phyloP scores from a whole-genome alignment of 2,113 vertebrate species.

The Grammomys dolichurus region DNA sequence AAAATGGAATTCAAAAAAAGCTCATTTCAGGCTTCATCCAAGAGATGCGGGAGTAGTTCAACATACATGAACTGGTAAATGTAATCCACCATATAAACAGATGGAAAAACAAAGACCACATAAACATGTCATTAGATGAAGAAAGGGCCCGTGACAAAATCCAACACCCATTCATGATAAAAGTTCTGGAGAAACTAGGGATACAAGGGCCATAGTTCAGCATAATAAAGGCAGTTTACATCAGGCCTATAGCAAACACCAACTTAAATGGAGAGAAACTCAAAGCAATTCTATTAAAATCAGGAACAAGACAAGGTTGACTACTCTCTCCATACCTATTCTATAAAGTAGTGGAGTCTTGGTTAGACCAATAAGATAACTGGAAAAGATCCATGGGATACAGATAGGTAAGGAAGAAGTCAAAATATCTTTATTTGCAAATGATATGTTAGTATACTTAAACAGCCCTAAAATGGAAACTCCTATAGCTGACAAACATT shows the following conservation, averaged over 20 bases:
- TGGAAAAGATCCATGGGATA: neutral
- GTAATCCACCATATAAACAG: neutral
- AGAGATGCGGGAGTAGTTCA: neutral
- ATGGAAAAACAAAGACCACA: neutral
- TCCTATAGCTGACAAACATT: neutral
- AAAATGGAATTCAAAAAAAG: neutral
- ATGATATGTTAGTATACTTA: neutral
- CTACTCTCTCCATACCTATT: neutral
- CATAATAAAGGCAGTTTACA: neutral
- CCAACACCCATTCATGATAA: neutral
- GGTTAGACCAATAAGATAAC: neutral
- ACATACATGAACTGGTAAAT: neutral
- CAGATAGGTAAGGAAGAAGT: neutral
- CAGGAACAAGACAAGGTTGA: neutral
- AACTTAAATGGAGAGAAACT: neutral
- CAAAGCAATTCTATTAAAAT: neutral
- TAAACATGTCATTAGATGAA: neutral
- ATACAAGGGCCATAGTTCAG: neutral
- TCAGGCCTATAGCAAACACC: neutral
- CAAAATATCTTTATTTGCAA: neutral
- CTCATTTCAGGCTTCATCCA: neutral
- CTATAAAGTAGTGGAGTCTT: neutral
- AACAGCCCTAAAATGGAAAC: neutral
- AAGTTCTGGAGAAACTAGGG: neutral
- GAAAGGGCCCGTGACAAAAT: neutral